A percentile compares a stretch with the other conserved stretches of the same genome.
These are phyloP conservation scores for Cancer borealis DNA, from an alignment of 2,888 invertebrate species.

Conservation along the genomic window DNA sequence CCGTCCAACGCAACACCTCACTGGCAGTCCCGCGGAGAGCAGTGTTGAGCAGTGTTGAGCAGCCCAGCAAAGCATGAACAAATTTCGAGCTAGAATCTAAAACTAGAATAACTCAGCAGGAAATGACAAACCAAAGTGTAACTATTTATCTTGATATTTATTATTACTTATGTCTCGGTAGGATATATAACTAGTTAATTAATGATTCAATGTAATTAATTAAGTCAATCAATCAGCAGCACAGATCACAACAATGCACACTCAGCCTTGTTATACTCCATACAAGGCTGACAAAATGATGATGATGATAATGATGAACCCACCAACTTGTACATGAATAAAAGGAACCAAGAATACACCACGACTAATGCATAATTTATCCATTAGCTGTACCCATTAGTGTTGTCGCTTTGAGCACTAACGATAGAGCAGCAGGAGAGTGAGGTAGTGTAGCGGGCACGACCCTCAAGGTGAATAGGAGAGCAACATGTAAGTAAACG, in stretches of 20 bases:
- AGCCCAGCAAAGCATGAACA: background rate
- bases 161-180: background rate
- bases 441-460: conserved; percentile 22
- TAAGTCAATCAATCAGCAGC: background rate
- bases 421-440: background rate
- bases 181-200: background rate
- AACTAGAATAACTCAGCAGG: background rate
- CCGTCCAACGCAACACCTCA: background rate
- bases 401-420: conserved; percentile 28
- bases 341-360: background rate
- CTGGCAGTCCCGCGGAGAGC: background rate
- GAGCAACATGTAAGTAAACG: conserved; percentile 25
- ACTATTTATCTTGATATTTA: background rate
- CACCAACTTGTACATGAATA: conserved; percentile 17
- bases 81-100: background rate
- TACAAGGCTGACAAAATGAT: background rate
- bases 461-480: background rate
- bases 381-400: conserved; percentile 8
- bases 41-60: background rate
- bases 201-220: background rate
- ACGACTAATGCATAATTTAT: conserved; percentile 22
- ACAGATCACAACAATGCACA: background rate
- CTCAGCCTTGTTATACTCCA: background rate
- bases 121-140: conserved; percentile 23
- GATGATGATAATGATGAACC: background rate